Percentiles rank a stretch among this genome's conserved stretches.
Evolutionary conservation across 2,888 invertebrate species (phyloP).

Genomic region (Conops quadrifasciatus): DNA sequence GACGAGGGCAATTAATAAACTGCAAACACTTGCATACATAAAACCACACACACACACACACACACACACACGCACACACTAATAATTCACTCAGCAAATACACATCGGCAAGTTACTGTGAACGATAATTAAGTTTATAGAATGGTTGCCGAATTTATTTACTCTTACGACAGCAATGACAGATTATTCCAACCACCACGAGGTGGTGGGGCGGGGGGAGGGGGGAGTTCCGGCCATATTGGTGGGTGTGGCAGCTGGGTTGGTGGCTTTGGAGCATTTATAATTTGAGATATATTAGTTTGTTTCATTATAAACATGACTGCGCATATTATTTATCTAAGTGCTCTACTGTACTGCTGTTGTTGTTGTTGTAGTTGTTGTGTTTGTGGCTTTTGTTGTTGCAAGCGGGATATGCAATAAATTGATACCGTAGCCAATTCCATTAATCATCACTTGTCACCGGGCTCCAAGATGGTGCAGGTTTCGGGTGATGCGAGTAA

Average conservation of each 20-base stretch:
- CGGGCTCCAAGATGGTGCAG: conserved; percentile 11
- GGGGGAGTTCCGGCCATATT: neutral
- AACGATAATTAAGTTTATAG: conserved; percentile 62
- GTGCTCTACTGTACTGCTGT: conserved; percentile 33
- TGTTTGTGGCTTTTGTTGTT: conserved; percentile 21
- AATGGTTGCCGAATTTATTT: conserved; percentile 50
- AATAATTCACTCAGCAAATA: conserved; percentile 15
- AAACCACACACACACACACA: conserved; percentile 10
- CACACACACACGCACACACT: conserved; percentile 17
- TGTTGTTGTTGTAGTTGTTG: neutral
- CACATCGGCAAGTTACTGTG: neutral
- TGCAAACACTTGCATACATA: neutral
- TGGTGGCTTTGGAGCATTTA: neutral
- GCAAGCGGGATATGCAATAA: conserved; percentile 38
- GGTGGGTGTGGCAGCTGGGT: neutral
- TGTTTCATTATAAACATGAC: conserved; percentile 45
- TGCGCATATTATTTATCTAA: conserved; percentile 48
- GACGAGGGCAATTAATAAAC: conserved; percentile 30
- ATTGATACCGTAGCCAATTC: conserved; percentile 42
- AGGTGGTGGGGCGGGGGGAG: neutral
- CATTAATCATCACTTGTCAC: conserved; percentile 52
- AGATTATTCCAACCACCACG: conserved; percentile 43
- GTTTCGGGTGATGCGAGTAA: neutral
- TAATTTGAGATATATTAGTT: conserved; percentile 30
- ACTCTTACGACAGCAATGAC: conserved; percentile 49